phyloP scores from a whole-genome alignment of 2,888 invertebrate genomes.

The Melinopterus prodromus region DNA sequence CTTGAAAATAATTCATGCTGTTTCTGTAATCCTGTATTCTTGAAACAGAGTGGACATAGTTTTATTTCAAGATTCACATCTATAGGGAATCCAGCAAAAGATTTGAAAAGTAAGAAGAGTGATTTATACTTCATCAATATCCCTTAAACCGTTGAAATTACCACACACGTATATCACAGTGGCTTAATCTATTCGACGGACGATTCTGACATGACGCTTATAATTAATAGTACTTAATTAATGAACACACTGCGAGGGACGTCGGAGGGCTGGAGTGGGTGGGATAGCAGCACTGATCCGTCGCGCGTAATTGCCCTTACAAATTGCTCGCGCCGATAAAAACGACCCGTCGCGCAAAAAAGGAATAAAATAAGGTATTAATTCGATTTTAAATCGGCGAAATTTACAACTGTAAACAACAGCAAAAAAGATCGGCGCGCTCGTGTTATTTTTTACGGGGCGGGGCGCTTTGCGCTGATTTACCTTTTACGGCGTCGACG shows the following conservation, averaged over 20 bases:
- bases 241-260: slow-evolving; percentile 26
- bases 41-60: too few relatives aligned
- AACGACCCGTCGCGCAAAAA: slow-evolving; percentile 13
- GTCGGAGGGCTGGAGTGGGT: slow-evolving; percentile 14
- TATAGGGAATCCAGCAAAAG: too few relatives aligned
- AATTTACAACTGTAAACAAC: slow-evolving; percentile 42
- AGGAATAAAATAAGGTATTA: slow-evolving; percentile 42
- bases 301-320: slow-evolving; percentile 36
- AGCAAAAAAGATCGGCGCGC: neutral
- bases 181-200: too few relatives aligned
- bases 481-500: slow-evolving; percentile 24
- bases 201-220: slow-evolving; percentile 11
- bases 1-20: too few relatives aligned
- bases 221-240: slow-evolving; percentile 38
- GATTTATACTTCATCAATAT: too few relatives aligned
- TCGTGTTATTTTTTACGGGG: slow-evolving; percentile 9
- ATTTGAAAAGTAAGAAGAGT: too few relatives aligned
- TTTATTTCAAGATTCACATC: too few relatives aligned
- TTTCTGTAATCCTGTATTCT: too few relatives aligned
- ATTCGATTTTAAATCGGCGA: slow-evolving; percentile 44
- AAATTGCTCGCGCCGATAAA: slow-evolving; percentile 29
- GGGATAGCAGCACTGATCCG: slow-evolving; percentile 26
- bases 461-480: slow-evolving; percentile 20
- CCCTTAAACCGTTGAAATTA: too few relatives aligned
- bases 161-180: too few relatives aligned